These are phyloP conservation scores for Ophthalmolycus amberensis DNA, from an alignment of 2,113 vertebrate species.

Conservation along the genomic window DNA sequence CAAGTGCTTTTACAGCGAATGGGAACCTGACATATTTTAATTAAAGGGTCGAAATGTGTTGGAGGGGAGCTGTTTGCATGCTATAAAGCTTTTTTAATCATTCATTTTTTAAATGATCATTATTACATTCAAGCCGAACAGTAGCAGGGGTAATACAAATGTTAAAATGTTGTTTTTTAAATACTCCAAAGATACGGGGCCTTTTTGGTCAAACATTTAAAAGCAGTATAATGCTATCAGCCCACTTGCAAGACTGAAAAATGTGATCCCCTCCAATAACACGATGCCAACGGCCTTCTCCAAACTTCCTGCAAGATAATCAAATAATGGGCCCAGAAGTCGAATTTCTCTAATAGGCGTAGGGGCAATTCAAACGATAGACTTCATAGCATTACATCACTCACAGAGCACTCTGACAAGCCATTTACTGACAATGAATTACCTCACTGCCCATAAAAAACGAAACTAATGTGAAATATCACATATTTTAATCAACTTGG, in stretches of 20 bases:
- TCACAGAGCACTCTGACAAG: constrained; percentile 81
- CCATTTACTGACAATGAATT: constrained; percentile 83
- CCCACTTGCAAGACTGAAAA: constrained; percentile 51
- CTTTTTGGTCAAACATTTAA: constrained; percentile 22
- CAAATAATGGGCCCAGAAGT: constrained; percentile 80
- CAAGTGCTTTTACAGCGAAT: constrained; percentile 67
- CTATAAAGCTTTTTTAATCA: background rate
- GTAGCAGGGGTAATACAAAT: background rate
- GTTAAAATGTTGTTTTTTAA: background rate
- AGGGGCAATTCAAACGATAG: constrained; percentile 80
- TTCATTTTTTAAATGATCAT: background rate
- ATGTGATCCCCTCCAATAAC: constrained; percentile 58
- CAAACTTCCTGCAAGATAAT: constrained; percentile 82
- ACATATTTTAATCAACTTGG: constrained; percentile 87
- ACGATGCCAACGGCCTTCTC: constrained; percentile 65
- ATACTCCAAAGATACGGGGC: background rate
- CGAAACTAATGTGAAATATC: constrained; percentile 86
- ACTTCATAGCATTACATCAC: constrained; percentile 82
- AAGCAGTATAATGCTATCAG: constrained; percentile 15
- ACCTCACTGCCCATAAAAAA: constrained; percentile 82
- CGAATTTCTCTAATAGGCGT: constrained; percentile 79
- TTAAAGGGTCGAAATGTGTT: constrained; percentile 49
- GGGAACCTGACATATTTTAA: constrained; percentile 61
- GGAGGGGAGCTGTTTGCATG: constrained; percentile 19
- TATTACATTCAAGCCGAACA: constrained; percentile 5